A percentile compares a stretch with the other conserved stretches of the same genome.
Conservation (phyloP, 2,113 vertebrate species). For the Spilogale gracilis region DNA sequence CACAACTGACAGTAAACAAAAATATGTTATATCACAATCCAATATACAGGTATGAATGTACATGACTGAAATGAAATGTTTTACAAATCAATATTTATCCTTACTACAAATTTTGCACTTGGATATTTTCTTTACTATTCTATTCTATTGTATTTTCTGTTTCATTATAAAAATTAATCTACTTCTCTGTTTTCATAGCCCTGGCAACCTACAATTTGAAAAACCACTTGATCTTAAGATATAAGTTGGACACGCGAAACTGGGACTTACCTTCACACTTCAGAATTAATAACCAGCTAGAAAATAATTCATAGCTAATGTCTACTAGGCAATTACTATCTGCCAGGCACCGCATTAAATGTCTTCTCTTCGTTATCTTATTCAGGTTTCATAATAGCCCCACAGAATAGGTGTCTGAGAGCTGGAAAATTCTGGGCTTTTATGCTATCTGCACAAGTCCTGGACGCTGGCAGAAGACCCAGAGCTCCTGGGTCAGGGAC, state of each 20-base stretch:
- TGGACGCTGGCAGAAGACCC: background rate
- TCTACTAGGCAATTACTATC: background rate
- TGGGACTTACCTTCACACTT: background rate
- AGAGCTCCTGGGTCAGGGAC: background rate
- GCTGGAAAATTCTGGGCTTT: background rate
- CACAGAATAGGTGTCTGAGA: background rate
- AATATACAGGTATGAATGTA: background rate
- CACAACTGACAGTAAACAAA: background rate
- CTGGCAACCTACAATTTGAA: background rate
- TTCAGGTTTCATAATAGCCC: background rate
- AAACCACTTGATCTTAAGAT: background rate
- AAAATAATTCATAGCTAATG: background rate
- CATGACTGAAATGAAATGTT: slow-evolving; percentile 16
- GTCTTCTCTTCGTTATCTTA: background rate
- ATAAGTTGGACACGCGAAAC: background rate
- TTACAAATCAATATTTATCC: background rate
- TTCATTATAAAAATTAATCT: background rate
- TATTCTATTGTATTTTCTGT: background rate
- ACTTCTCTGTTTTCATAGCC: background rate
- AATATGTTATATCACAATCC: background rate
- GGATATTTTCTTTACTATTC: slow-evolving; percentile 15
- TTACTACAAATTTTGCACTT: background rate
- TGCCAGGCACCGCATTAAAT: background rate
- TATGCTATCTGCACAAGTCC: background rate
- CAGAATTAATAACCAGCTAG: background rate